phyloP scores from a whole-genome alignment of 2,888 invertebrate species.

The Druceiella hillmani region DNA sequence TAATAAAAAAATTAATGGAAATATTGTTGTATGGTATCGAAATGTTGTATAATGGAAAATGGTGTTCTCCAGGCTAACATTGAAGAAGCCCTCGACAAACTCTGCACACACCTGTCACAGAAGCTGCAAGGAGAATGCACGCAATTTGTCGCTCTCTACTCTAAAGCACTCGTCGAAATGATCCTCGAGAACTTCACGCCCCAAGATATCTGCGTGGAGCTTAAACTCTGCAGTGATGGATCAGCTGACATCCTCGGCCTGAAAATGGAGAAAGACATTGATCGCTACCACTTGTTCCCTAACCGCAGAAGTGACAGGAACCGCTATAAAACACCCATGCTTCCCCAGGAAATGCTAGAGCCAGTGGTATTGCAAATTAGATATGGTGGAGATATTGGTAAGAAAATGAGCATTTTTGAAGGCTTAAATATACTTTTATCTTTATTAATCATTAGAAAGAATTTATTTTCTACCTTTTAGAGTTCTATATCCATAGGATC shows the following conservation, averaged over 20 bases:
- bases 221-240: conserved; percentile 64
- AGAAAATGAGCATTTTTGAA: conserved; percentile 25
- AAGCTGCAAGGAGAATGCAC: conserved; percentile 62
- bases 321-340: conserved; percentile 33
- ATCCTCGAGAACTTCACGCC: conserved; percentile 63
- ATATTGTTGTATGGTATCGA: no score
- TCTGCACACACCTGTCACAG: conserved; percentile 64
- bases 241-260: conserved; percentile 32
- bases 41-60: conserved; percentile 1
- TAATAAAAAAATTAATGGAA: conserved; percentile 6
- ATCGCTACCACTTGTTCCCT: conserved; percentile 39
- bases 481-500: no score
- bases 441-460: no score
- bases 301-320: conserved; percentile 37
- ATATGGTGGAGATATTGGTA: conserved; percentile 43
- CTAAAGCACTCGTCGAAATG: conserved; percentile 71
- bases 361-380: conserved; percentile 19
- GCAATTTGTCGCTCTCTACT: conserved; percentile 72
- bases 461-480: no score
- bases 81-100: conserved; percentile 58
- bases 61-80: conserved; percentile 56
- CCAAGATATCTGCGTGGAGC: conserved; percentile 68
- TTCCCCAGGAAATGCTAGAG: conserved; percentile 35
- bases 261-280: conserved; percentile 29
- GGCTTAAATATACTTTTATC: no score